These are phyloP conservation scores for Metopolophium dirhodum DNA, from an alignment of 1,140 invertebrate genomes.

Conservation along the genomic window DNA sequence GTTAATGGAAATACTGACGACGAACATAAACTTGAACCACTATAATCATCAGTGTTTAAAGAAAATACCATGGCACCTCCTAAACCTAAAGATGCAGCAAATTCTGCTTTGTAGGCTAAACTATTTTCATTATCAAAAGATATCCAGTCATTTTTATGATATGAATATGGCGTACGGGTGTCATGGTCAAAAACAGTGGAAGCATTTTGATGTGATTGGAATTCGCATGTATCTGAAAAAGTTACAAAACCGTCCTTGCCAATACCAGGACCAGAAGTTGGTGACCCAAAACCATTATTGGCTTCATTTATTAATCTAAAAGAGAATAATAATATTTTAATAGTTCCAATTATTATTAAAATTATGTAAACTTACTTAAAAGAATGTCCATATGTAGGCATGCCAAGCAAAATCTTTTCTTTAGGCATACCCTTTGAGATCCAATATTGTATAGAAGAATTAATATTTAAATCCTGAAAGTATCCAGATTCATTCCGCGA, in stretches of 20 bases:
- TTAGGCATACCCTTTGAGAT: slow-evolving; percentile 77
- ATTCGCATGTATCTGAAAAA: slow-evolving; percentile 74
- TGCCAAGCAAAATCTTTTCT: slow-evolving; percentile 84
- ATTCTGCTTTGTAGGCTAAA: slow-evolving; percentile 75
- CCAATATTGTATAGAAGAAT: slow-evolving; percentile 85
- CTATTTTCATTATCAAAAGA: slow-evolving; percentile 84
- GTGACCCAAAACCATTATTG: slow-evolving; percentile 69
- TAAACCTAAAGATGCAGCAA: slow-evolving; percentile 69
- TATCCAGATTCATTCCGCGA: slow-evolving; percentile 69
- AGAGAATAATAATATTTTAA: slow-evolving; percentile 16
- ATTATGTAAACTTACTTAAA: slow-evolving; percentile 68
- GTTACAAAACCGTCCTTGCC: slow-evolving; percentile 75
- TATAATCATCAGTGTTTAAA: slow-evolving; percentile 76
- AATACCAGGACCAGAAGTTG: slow-evolving; percentile 73
- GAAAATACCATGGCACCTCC: slow-evolving; percentile 80
- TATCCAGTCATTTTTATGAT: slow-evolving; percentile 80
- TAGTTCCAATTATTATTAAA: not conserved
- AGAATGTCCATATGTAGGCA: slow-evolving; percentile 89
- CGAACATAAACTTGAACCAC: slow-evolving; percentile 40
- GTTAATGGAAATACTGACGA: slow-evolving; percentile 60
- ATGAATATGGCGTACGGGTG: slow-evolving; percentile 80
- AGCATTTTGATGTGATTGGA: slow-evolving; percentile 67
- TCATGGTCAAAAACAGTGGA: slow-evolving; percentile 70
- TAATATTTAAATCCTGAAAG: slow-evolving; percentile 78
- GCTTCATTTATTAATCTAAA: slow-evolving; percentile 71